Percentiles rank a stretch among this genome's conserved stretches.
Conservation (phyloP, 2,797 vertebrate species). For the Myioborus miniatus region DNA sequence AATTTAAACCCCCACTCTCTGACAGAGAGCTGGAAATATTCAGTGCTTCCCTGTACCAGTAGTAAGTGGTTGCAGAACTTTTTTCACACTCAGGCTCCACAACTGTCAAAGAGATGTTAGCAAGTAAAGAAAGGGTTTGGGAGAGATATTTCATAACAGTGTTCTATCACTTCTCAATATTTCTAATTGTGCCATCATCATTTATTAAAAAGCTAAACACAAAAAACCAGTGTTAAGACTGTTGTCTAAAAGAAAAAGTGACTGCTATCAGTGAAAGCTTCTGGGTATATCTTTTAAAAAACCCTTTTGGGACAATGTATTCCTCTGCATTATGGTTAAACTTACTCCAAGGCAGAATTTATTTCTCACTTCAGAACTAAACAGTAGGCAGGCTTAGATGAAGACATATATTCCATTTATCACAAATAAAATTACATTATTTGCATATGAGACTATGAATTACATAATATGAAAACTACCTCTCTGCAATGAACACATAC, state of each 20-base stretch:
- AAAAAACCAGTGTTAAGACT: not conserved
- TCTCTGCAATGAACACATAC: not conserved
- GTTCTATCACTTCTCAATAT: not conserved
- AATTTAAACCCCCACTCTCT: conserved; percentile 92
- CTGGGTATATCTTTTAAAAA: not conserved
- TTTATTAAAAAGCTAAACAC: not conserved
- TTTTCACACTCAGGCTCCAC: conserved; percentile 94
- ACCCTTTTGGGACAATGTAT: not conserved
- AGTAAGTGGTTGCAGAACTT: conserved; percentile 97
- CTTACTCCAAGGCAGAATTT: not conserved
- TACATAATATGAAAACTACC: not conserved
- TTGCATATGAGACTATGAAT: not conserved
- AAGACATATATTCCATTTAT: not conserved
- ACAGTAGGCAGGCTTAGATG: not conserved
- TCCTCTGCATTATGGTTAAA: not conserved
- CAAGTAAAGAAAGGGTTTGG: not conserved
- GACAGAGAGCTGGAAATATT: conserved; percentile 91
- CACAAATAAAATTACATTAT: not conserved
- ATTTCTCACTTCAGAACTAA: not conserved
- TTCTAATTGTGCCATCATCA: not conserved
- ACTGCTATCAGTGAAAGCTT: not conserved
- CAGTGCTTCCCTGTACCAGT: conserved; percentile 95
- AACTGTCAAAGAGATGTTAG: conserved; percentile 72
- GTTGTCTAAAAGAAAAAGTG: not conserved
- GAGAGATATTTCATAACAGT: not conserved